phyloP scores from a whole-genome alignment of 2,113 vertebrate genomes.

The Malurus cyaneus region DNA sequence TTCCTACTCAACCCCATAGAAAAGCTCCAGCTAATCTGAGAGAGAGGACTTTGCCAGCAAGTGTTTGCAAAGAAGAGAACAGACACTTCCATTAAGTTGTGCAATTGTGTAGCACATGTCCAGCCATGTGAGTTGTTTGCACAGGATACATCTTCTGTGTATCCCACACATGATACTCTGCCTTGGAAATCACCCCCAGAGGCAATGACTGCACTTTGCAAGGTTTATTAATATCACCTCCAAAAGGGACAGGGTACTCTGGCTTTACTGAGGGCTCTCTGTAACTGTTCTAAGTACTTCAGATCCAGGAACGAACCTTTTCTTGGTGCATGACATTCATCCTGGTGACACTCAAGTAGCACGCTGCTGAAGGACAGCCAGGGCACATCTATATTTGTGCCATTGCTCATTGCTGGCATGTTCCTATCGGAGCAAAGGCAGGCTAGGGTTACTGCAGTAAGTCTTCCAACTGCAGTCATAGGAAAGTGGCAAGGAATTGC shows the following conservation, averaged over 20 bases:
- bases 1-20: not conserved
- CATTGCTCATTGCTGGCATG: conserved; percentile 60
- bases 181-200: not conserved
- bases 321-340: conserved; percentile 45
- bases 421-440: conserved; percentile 55
- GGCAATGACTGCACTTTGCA: not conserved
- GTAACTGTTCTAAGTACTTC: not conserved
- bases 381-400: conserved; percentile 83
- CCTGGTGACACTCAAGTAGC: conserved; percentile 67
- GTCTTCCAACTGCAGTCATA: conserved; percentile 8
- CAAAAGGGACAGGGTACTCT: not conserved
- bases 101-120: not conserved
- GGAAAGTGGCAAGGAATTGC: conserved; percentile 36
- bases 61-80: not conserved
- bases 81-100: not conserved
- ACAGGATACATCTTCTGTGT: not conserved
- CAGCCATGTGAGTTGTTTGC: not conserved
- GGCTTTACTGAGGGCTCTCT: not conserved
- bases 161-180: not conserved
- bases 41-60: not conserved
- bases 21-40: not conserved
- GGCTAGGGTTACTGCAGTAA: conserved; percentile 64
- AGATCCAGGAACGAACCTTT: conserved; percentile 22
- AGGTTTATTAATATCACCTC: not conserved
- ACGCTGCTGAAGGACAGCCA: conserved; percentile 21